Evolutionary conservation across 2,797 vertebrate species (phyloP), one percentile per base, ranked within the genome.

Genomic region (Tragopan temminckii): DNA sequence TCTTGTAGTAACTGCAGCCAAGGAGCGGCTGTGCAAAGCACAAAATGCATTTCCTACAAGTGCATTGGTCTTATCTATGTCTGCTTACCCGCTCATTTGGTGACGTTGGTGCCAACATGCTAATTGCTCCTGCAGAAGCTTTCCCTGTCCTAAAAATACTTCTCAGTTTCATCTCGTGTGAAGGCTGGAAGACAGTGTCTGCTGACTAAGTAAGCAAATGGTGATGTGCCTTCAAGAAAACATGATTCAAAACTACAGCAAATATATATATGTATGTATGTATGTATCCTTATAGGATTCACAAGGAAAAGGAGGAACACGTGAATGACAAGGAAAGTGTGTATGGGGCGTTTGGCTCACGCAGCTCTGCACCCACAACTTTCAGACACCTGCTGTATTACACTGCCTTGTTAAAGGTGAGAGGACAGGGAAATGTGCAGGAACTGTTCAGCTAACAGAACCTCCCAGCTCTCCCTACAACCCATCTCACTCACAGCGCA

Each of bases 381-480:
- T 18, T 29, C 59, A 29, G 17, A 42, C 2, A 46, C 7, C 43
- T 13, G 14, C 23, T 1, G 12, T 16, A 10, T 35, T 61, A 42
- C 29, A 21, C 13, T 42, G 36, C 7, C 61, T 42, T 42, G 61
- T 42, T 42, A 63, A 31, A 14, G 61, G 17, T 27, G 67, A 52
- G 18, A 62, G 25, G 46, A 33, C 29, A 35, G 10, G 13, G 36
- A 35, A 19, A 27, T 5, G 27, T 17, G 42, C 46, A 79, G n/a
- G 23, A 16, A 21, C n/a, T 48, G 9, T 19, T 21, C 57, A 20
- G 4, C 48, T 7, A 5, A 38, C 38, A 75, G 46, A 17, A 29
- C 29, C 24, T 45, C 53, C 63, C 36, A 36, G 2, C 0, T 10
- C 40, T 21, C 0, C 7, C 5, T 16, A 2, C 9, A 66, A 66